Evolutionary conservation across 1,140 invertebrate species (phyloP).

Genomic region (Drosophila sturtevanti): DNA sequence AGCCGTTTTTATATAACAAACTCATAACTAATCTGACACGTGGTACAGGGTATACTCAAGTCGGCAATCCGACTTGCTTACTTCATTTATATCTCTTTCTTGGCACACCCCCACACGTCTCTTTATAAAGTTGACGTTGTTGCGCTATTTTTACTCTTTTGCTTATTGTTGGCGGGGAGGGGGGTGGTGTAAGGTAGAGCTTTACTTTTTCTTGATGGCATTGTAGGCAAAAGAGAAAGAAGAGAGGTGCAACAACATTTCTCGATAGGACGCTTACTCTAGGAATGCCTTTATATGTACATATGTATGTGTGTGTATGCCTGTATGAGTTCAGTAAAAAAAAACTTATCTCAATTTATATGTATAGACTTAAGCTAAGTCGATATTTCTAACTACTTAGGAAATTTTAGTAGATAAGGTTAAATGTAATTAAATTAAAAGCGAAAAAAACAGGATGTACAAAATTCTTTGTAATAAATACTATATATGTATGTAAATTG

Average conservation of each 20-base stretch:
- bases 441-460: too few relatives aligned
- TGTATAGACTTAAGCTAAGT: too few relatives aligned
- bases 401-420: too few relatives aligned
- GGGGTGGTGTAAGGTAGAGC: neutral
- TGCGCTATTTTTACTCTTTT: constrained; percentile 4
- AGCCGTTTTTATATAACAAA: too few relatives aligned
- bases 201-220: neutral
- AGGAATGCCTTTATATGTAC: neutral
- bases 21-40: too few relatives aligned
- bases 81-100: constrained; percentile 10
- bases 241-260: neutral
- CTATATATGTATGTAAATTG: neutral
- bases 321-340: neutral
- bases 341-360: too few relatives aligned
- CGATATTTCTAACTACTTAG: too few relatives aligned
- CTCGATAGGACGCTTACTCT: neutral
- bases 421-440: too few relatives aligned
- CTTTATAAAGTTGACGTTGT: neutral
- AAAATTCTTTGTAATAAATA: too few relatives aligned
- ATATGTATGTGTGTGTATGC: neutral
- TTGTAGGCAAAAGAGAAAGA: neutral
- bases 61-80: too few relatives aligned
- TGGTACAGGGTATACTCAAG: too few relatives aligned
- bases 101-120: neutral
- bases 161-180: neutral